phyloP scores from a whole-genome alignment of 2,113 vertebrate genomes.

The Pelusios castaneus region DNA sequence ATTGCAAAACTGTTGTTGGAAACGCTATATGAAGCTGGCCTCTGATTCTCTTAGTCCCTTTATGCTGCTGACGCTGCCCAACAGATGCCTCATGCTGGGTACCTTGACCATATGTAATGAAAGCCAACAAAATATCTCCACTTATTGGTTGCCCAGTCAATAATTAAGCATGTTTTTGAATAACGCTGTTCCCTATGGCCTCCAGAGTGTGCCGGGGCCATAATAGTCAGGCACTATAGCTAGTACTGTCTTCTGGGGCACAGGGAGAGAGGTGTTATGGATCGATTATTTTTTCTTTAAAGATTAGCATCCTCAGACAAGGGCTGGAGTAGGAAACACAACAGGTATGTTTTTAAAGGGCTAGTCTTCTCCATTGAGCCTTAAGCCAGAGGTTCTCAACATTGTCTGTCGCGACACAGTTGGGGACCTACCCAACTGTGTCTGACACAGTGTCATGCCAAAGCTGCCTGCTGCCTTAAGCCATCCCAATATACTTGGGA shows the following conservation, averaged over 20 bases:
- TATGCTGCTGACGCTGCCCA: background rate
- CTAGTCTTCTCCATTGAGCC: background rate
- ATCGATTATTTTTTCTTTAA: background rate
- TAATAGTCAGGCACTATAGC: background rate
- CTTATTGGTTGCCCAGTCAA: background rate
- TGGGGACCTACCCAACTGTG: too few relatives aligned
- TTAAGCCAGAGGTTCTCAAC: background rate
- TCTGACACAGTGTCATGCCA: too few relatives aligned
- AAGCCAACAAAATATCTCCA: background rate
- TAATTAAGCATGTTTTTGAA: background rate
- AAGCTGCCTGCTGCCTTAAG: background rate
- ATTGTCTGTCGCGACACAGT: too few relatives aligned
- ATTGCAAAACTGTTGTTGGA: background rate
- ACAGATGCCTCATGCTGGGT: background rate
- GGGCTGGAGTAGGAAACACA: background rate
- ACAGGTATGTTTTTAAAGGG: background rate
- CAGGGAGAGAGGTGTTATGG: background rate
- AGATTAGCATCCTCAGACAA: background rate
- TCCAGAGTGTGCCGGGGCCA: rapidly evolving
- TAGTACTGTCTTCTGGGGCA: background rate
- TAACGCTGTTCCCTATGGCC: background rate
- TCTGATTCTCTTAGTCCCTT: background rate
- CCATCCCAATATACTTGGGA: background rate
- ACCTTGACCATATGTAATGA: background rate
- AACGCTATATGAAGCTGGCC: background rate